Conservation (phyloP, 2,888 invertebrate genomes). For the Podotricha telesiphe region DNA sequence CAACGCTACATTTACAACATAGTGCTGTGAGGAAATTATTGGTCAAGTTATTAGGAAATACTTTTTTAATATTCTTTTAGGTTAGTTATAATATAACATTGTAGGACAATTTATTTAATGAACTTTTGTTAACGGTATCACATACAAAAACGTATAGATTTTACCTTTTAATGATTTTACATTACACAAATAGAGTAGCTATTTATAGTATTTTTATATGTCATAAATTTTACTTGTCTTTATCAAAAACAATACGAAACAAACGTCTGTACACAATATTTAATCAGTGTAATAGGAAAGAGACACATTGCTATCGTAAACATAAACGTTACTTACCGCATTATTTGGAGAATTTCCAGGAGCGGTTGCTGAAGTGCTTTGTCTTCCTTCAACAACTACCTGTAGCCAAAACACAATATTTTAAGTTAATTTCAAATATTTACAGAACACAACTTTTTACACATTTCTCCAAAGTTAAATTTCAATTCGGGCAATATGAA, state of each 20-base stretch:
- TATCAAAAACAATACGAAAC: background rate
- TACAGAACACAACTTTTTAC: background rate
- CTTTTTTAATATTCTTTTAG: too few species aligned
- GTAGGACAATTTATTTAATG: too few species aligned
- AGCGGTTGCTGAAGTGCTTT: background rate
- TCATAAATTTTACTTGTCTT: too few species aligned
- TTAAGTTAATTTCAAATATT: background rate
- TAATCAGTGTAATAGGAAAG: background rate
- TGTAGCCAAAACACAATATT: constrained; percentile 19
- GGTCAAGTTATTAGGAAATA: background rate
- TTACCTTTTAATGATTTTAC: too few species aligned
- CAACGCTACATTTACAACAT: constrained; percentile 16
- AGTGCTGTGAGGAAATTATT: background rate
- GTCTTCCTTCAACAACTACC: constrained; percentile 8
- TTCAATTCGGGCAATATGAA: background rate
- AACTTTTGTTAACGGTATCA: too few species aligned
- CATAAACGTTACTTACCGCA: constrained; percentile 19
- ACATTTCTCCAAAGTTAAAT: background rate
- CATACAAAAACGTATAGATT: too few species aligned
- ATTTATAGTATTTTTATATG: too few species aligned
- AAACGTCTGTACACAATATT: background rate
- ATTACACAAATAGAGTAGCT: too few species aligned
- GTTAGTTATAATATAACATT: too few species aligned
- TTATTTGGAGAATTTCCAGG: constrained; percentile 16
- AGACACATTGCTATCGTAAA: background rate